Evolutionary conservation across 2,888 invertebrate species (phyloP).

Genomic region (Drosophila nr. medialis): DNA sequence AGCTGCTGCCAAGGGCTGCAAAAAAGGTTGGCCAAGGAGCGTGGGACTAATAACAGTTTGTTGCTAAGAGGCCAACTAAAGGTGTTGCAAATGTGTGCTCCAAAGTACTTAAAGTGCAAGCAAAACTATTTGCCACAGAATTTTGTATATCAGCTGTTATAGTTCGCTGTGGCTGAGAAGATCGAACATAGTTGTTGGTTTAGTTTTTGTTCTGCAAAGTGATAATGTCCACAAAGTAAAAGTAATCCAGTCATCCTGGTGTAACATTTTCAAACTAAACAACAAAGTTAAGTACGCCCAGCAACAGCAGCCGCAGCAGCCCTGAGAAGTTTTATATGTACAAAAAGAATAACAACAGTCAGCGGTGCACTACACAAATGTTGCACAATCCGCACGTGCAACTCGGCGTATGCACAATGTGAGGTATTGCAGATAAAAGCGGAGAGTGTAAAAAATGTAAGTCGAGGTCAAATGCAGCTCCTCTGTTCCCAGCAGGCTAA

Average conservation of each 20-base stretch:
- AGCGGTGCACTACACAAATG: conserved; percentile 41
- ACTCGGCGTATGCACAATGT: conserved; percentile 62
- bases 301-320: conserved; percentile 18
- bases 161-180: conserved; percentile 33
- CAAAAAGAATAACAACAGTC: conserved; percentile 24
- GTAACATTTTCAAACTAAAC: conserved; percentile 72
- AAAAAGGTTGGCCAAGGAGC: background rate
- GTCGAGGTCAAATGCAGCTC: conserved; percentile 33
- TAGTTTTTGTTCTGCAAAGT: conserved; percentile 41
- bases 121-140: conserved; percentile 63
- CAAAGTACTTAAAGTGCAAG: conserved; percentile 69
- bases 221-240: conserved; percentile 76
- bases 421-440: conserved; percentile 6
- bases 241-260: conserved; percentile 54
- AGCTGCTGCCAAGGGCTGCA: conserved; percentile 37
- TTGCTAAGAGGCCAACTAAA: conserved; percentile 64
- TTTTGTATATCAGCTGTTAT: conserved; percentile 44
- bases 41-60: conserved; percentile 10
- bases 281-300: conserved; percentile 70
- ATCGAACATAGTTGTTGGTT: conserved; percentile 67
- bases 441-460: conserved; percentile 8
- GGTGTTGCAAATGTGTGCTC: conserved; percentile 65
- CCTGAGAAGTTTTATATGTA: conserved; percentile 62
- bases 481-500: conserved; percentile 30
- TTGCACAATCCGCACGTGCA: conserved; percentile 68